phyloP scores from a whole-genome alignment of 2,888 invertebrate species.

The Tetropium fuscum region DNA sequence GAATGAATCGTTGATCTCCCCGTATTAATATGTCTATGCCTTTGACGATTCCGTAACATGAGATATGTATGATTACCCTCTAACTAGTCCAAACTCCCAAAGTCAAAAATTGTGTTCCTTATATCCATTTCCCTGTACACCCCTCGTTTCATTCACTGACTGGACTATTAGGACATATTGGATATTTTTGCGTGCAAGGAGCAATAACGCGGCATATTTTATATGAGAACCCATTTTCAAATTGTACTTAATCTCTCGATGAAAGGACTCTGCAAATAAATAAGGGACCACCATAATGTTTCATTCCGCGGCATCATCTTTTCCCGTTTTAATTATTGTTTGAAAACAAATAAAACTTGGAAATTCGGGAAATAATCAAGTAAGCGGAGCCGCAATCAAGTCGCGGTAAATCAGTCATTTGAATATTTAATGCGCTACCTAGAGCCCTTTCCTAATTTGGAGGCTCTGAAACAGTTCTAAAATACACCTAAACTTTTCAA shows the following conservation, averaged over 20 bases:
- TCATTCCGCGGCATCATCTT: neutral
- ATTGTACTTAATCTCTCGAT: slow-evolving; percentile 5
- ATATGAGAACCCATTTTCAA: neutral
- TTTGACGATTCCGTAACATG: too few relatives aligned
- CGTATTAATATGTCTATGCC: too few relatives aligned
- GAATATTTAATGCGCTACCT: slow-evolving; percentile 25
- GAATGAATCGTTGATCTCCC: too few relatives aligned
- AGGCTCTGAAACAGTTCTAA: slow-evolving; percentile 11
- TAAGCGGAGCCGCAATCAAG: slow-evolving; percentile 24
- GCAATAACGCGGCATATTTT: too few relatives aligned
- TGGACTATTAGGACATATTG: too few relatives aligned
- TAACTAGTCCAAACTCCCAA: too few relatives aligned
- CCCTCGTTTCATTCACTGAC: too few relatives aligned
- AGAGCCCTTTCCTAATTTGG: slow-evolving; percentile 16
- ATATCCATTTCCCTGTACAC: too few relatives aligned
- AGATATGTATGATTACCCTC: too few relatives aligned
- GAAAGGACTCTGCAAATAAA: neutral
- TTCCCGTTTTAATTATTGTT: slow-evolving; percentile 21
- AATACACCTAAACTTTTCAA: slow-evolving; percentile 18
- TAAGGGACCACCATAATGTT: neutral
- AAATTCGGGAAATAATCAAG: slow-evolving; percentile 28
- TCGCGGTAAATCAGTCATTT: slow-evolving; percentile 25
- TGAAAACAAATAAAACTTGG: slow-evolving; percentile 24
- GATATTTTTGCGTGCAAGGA: too few relatives aligned
- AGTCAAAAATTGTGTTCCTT: too few relatives aligned